Conservation (phyloP, 2,888 invertebrate species). For the Eristalis tenax region DNA sequence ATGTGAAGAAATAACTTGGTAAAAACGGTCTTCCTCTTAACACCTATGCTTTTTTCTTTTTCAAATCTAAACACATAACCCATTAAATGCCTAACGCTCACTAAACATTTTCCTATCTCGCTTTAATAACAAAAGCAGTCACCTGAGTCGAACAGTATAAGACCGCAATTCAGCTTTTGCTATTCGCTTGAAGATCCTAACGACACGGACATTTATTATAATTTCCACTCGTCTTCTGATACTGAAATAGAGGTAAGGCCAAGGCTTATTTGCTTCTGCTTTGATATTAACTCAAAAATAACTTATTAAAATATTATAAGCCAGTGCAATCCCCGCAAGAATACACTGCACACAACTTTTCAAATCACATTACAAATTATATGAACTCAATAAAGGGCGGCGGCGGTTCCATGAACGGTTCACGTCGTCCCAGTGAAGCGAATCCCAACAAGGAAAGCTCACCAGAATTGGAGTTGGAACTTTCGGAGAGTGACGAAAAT, state of each 20-base stretch:
- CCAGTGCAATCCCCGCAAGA: slow-evolving; percentile 5
- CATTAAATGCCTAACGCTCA: neutral
- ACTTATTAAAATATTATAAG: neutral
- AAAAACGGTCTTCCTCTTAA: neutral
- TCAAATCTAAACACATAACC: neutral
- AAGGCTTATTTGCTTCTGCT: slow-evolving; percentile 24
- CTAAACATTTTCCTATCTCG: slow-evolving; percentile 22
- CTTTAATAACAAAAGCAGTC: slow-evolving; percentile 70
- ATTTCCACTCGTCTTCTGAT: slow-evolving; percentile 47
- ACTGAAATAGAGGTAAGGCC: slow-evolving; percentile 55
- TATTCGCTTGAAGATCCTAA: slow-evolving; percentile 79
- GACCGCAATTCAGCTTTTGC: slow-evolving; percentile 79
- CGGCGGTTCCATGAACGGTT: slow-evolving; percentile 77
- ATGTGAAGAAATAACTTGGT: neutral
- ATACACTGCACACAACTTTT: slow-evolving; percentile 38
- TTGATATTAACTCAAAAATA: neutral
- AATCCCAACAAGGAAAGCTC: slow-evolving; percentile 82
- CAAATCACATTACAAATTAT: slow-evolving; percentile 54
- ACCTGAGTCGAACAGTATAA: slow-evolving; percentile 75
- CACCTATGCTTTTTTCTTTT: neutral
- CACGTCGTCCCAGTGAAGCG: slow-evolving; percentile 80
- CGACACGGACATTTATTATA: slow-evolving; percentile 75
- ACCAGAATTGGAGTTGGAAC: slow-evolving; percentile 84
- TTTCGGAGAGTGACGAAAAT: slow-evolving; percentile 85
- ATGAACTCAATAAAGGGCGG: slow-evolving; percentile 73